phyloP scores from a whole-genome alignment of 37 sponge, comb jelly and placozoan genomes.

The Oscarella lobularis region DNA sequence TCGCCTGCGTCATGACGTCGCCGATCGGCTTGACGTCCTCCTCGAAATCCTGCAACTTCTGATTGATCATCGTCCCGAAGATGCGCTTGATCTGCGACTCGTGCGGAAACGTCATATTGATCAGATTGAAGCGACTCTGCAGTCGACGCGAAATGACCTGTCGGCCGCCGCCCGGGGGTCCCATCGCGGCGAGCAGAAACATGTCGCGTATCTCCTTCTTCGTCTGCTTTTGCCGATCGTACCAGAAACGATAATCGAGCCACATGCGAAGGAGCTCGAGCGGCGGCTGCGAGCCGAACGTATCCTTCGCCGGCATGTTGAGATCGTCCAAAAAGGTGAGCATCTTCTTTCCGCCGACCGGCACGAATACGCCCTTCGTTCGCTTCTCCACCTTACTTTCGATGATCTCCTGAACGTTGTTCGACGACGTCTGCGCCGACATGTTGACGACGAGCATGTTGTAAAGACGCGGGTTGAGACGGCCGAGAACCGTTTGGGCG shows the following conservation, averaged over 20 bases:
- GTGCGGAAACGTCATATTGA: slow-evolving; percentile 99
- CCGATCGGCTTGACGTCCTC: slow-evolving; percentile 97
- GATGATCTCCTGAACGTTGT: slow-evolving; percentile 99
- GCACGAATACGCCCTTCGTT: slow-evolving; percentile 95
- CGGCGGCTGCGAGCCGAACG: slow-evolving; percentile 96
- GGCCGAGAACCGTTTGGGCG: slow-evolving; percentile 76
- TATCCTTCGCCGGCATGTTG: slow-evolving; percentile 98
- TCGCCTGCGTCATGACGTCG: slow-evolving; percentile 88
- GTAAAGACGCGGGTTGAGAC: slow-evolving; percentile 59
- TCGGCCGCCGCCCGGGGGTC: slow-evolving; percentile 98
- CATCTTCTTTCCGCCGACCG: slow-evolving; percentile 93
- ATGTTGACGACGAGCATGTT: slow-evolving; percentile 85
- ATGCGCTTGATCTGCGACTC: slow-evolving; percentile 94
- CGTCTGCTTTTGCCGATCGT: slow-evolving; percentile 82
- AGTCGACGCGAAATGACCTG: slow-evolving; percentile 83
- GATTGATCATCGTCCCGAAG: slow-evolving; percentile 97
- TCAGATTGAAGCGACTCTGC: slow-evolving; percentile 85
- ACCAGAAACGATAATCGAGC: slow-evolving; percentile 98
- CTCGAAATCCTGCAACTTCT: slow-evolving; percentile 99
- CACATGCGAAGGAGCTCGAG: slow-evolving; percentile 93
- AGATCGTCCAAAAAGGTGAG: slow-evolving; percentile 94
- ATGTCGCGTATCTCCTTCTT: slow-evolving; percentile 82
- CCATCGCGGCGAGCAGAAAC: slow-evolving; percentile 96
- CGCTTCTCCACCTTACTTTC: slow-evolving; percentile 97
- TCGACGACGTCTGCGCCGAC: slow-evolving; percentile 92